These are phyloP conservation scores for Plestiodon gilberti DNA, from an alignment of 2,113 vertebrate genomes.

Conservation along the genomic window DNA sequence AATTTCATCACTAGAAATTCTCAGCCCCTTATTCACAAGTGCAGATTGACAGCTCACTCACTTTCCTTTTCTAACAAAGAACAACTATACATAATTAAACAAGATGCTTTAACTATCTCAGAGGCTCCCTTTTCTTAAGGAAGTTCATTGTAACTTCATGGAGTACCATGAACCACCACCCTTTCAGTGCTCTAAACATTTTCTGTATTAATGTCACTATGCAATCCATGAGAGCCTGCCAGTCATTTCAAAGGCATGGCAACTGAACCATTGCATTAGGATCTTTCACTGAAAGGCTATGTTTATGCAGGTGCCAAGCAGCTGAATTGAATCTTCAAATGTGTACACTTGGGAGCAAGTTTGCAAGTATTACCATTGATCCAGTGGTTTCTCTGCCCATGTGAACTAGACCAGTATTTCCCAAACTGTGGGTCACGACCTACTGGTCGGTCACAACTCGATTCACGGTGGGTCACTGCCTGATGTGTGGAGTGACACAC, in stretches of 20 bases:
- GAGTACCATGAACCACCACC: background rate
- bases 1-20: background rate
- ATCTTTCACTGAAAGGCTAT: background rate
- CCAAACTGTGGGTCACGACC: too few species aligned
- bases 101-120: background rate
- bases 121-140: background rate
- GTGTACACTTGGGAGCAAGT: background rate
- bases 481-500: too few species aligned
- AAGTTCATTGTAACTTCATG: background rate
- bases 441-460: too few species aligned
- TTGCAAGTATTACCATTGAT: too few species aligned
- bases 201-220: too few species aligned
- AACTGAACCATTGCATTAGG: background rate
- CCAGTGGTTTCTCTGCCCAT: background rate
- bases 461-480: too few species aligned
- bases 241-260: background rate
- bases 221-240: too few species aligned
- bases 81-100: background rate
- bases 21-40: background rate
- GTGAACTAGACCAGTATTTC: too few species aligned
- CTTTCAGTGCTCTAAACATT: background rate
- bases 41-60: background rate
- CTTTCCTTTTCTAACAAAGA: background rate
- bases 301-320: background rate
- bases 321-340: background rate